Percentiles rank a stretch among this genome's conserved stretches.
Conservation (phyloP, 2,113 vertebrate genomes). For the Odontesthes bonariensis region DNA sequence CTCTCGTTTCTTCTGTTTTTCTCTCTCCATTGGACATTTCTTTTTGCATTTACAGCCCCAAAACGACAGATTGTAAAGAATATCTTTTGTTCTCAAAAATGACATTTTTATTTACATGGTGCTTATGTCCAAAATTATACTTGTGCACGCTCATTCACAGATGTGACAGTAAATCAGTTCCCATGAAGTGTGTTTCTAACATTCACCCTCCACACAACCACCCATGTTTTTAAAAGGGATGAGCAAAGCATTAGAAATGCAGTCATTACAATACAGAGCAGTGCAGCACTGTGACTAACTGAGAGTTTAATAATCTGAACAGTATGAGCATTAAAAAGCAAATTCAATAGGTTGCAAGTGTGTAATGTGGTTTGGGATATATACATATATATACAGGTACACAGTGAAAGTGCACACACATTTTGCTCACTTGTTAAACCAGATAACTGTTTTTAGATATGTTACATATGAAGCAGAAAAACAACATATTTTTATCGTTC, state of each 20-base stretch:
- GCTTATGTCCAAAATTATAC: neutral
- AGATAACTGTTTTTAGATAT: neutral
- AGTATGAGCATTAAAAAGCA: too few species aligned
- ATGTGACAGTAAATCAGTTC: neutral
- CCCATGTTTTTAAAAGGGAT: neutral
- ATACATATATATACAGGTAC: too few species aligned
- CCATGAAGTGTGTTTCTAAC: slow-evolving; percentile 7
- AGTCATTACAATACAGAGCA: slow-evolving; percentile 1
- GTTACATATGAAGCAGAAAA: neutral
- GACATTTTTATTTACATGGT: neutral
- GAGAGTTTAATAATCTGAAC: too few species aligned
- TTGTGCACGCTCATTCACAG: slow-evolving; percentile 4
- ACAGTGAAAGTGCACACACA: neutral
- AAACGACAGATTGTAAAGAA: neutral
- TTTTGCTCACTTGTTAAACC: neutral
- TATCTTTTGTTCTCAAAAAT: neutral
- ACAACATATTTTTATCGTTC: neutral
- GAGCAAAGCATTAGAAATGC: neutral
- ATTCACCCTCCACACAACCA: neutral
- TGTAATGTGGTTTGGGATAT: too few species aligned
- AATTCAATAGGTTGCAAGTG: too few species aligned
- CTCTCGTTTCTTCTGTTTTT: neutral
- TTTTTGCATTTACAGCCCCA: too few species aligned
- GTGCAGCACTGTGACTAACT: too few species aligned
- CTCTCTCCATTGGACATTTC: neutral